Base-by-base conservation (phyloP, 1,140 invertebrate genomes). In the Sminthurinus signatus region DNA sequence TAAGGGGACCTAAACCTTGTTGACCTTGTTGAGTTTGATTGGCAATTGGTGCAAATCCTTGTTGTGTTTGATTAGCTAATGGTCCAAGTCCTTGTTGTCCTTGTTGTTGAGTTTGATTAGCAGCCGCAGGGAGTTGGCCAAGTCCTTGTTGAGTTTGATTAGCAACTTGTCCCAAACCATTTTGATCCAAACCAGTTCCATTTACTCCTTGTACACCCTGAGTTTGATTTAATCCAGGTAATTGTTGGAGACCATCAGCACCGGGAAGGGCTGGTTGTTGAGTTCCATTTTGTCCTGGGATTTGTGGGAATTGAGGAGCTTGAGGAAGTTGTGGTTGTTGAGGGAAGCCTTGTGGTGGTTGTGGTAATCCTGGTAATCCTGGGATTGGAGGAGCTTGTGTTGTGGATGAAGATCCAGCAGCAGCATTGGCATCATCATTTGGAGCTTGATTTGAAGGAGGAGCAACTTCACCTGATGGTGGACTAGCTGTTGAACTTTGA, bases 121-220 rank as follows among this genome's bases (percentile, higher is more conserved):
- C 51, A n/a, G n/a, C n/a, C n/a, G n/a, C n/a, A 51, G 19, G 44
- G 19, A 46, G 60, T 27, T 42, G 55, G 4, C 15, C 14, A 23
- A 25, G 29, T 57, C 55, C 55, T 39, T 27, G 55, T 25, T 32
- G 55, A 57, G 10, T 39, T 57, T 39, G 29, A 42, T 42, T 42
- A n/a, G n/a, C n/a, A n/a, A n/a, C n/a, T n/a, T n/a, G n/a, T n/a
- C n/a, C n/a, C n/a, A n/a, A n/a, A n/a, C n/a, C n/a, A n/a, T n/a
- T n/a, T n/a, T n/a, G n/a, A n/a, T n/a, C n/a, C n/a, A n/a, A n/a
- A n/a, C n/a, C n/a, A n/a, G n/a, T n/a, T n/a, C n/a, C n/a, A n/a
- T n/a, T n/a, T n/a, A n/a, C n/a, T n/a, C n/a, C n/a, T n/a, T n/a
- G n/a, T n/a, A n/a, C n/a, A 57, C 27, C 4, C 21, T 1, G 31